Percentiles rank a stretch among this genome's conserved stretches.
Evolutionary conservation across 2,888 invertebrate genomes (phyloP).

Genomic region (Megaustenia siamemsis): DNA sequence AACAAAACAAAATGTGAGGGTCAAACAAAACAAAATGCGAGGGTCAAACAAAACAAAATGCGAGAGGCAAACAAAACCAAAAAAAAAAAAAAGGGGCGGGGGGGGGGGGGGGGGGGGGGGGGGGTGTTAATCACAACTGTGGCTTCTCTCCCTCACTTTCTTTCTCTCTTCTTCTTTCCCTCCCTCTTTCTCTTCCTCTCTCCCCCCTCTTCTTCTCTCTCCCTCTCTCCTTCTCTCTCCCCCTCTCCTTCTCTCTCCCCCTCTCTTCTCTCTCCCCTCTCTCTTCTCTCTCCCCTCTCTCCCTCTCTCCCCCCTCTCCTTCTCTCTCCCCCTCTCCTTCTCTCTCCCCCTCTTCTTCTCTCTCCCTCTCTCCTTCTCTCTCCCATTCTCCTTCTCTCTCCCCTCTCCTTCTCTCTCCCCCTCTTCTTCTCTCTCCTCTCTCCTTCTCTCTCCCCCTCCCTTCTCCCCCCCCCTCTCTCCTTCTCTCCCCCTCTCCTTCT

Average conservation of each 20-base stretch:
- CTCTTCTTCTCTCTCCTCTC: not conserved
- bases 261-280: not conserved
- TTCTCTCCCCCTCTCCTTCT: not conserved
- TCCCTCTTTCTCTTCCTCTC: slow-evolving; percentile 46
- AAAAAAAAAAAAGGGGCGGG: not conserved
- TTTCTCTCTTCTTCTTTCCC: slow-evolving; percentile 34
- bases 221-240: not conserved
- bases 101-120: not conserved
- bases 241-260: no score
- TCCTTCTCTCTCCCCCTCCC: not conserved
- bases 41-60: not conserved
- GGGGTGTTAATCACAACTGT: no score
- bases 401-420: not conserved
- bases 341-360: not conserved
- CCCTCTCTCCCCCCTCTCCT: not conserved
- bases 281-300: not conserved
- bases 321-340: slow-evolving; percentile 7
- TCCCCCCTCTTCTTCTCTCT: slow-evolving; percentile 9
- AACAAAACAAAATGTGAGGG: not conserved
- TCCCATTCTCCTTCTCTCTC: not conserved
- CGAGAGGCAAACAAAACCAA: not conserved
- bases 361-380: not conserved
- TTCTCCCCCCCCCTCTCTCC: no score
- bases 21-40: not conserved
- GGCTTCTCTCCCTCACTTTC: slow-evolving; percentile 25